These are phyloP conservation scores for Paragorgia papillata DNA, from an alignment of 92 coral and sea anemone species.

Conservation along the genomic window DNA sequence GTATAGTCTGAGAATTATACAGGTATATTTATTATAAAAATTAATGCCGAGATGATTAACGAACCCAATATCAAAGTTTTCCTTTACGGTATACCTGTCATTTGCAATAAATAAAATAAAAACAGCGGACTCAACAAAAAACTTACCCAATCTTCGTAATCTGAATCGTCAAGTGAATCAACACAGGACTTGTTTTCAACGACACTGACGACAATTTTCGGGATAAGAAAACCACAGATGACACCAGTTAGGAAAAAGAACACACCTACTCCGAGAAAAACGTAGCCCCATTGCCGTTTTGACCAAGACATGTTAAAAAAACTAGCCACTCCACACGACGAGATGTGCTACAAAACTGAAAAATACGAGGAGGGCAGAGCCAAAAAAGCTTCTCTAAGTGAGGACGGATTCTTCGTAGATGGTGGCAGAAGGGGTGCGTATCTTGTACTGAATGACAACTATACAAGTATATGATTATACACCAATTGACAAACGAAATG, in stretches of 20 bases:
- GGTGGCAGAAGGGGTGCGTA: too few species aligned
- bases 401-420: too few species aligned
- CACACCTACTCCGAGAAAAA: slow-evolving; percentile 40
- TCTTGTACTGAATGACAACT: too few species aligned
- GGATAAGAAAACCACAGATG: slow-evolving; percentile 48
- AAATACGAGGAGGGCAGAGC: too few species aligned
- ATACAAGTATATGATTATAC: too few species aligned
- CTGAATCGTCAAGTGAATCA: slow-evolving; percentile 45
- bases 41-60: too few species aligned
- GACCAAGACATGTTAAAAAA: background rate
- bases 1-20: too few species aligned
- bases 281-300: slow-evolving; percentile 18
- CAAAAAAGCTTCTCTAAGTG: too few species aligned
- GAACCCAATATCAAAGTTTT: background rate
- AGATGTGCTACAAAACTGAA: too few species aligned
- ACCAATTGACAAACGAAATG: background rate
- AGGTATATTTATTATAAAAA: too few species aligned
- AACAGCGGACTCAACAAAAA: background rate
- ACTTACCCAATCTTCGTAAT: slow-evolving; percentile 72
- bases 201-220: slow-evolving; percentile 24
- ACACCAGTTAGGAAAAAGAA: slow-evolving; percentile 56
- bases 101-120: background rate
- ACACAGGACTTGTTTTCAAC: slow-evolving; percentile 54
- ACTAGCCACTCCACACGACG: too few species aligned
- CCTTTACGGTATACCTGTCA: background rate